Base-by-base conservation (phyloP, 2,888 invertebrate genomes). In the Platycheirus rosarum region DNA sequence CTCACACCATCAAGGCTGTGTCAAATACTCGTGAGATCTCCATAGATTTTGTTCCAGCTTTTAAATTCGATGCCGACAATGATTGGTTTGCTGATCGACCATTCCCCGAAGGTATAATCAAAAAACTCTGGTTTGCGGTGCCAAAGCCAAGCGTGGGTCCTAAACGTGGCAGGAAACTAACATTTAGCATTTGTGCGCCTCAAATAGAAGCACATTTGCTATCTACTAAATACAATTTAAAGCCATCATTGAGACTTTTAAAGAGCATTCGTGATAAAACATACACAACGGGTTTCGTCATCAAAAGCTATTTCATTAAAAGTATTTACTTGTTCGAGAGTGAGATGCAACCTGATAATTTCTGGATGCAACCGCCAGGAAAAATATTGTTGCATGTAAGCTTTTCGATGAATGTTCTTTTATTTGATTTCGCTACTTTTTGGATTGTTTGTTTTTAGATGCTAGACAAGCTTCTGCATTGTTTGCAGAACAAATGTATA, bases 301-400 rank as follows among this genome's bases (percentile, higher is more conserved):
- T 86, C 29, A 87, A 87, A 69, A 86, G 86, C 48, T 86, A 86
- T 53, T 86, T 86, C 9, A 74, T 87, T 0, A 87, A 87, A 6
- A 85, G 84, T 0, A 60, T 85, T 5, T 87, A 85, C 65, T 53
- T 87, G n/a, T 77, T 76, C 75, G 85, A 86, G 44, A 75, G 78
- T 6, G 51, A 82, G 0, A 48, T 57, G 2, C 42, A 65, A 2
- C 0, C 16, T 0, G 5, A 16, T 0, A 0, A 9, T 0, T 86
- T 86, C 71, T 87, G 86, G 86, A 16, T 71, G 9, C 16, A 82
- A 0, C 53, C 87, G 0, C 0, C 84, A 3, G 35, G 55, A 1
- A 1, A 46, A 11, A 13, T 86, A 6, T 44, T 86, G 8, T n/a
- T 86, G 9, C 68, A 85, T 49, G 86, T 86, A 76, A 66, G 84